These are phyloP conservation scores for Anorthoa munda DNA, from an alignment of 2,888 invertebrate species.

Conservation along the genomic window DNA sequence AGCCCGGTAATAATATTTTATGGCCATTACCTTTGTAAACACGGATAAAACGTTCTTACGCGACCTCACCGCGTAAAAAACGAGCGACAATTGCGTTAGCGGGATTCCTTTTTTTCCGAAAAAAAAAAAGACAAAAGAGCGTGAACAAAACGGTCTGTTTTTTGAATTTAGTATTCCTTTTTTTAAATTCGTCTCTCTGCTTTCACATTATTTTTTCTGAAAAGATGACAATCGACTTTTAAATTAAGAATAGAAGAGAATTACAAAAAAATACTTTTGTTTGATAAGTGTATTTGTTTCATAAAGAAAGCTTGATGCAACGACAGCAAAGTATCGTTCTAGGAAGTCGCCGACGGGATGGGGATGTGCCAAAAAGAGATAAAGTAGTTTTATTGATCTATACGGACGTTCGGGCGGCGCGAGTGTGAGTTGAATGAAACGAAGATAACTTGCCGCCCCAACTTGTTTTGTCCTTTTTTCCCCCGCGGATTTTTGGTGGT, in stretches of 20 bases:
- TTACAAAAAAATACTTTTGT: slow-evolving; percentile 57
- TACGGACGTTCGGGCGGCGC: slow-evolving; percentile 90
- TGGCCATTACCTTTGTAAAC: slow-evolving; percentile 89
- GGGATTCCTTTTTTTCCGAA: slow-evolving; percentile 71
- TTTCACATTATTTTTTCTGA: slow-evolving; percentile 53
- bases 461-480: slow-evolving; percentile 81
- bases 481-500: slow-evolving; percentile 74
- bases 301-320: slow-evolving; percentile 83
- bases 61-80: slow-evolving; percentile 80
- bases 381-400: slow-evolving; percentile 92
- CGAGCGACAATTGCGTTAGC: slow-evolving; percentile 84
- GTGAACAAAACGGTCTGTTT: slow-evolving; percentile 67
- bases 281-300: slow-evolving; percentile 64
- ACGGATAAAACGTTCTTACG: slow-evolving; percentile 84
- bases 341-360: slow-evolving; percentile 89
- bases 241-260: no score
- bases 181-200: slow-evolving; percentile 73
- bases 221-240: slow-evolving; percentile 40
- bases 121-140: slow-evolving; percentile 76
- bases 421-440: slow-evolving; percentile 91
- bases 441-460: slow-evolving; percentile 91
- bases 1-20: slow-evolving; percentile 89
- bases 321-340: slow-evolving; percentile 83
- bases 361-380: slow-evolving; percentile 92
- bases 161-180: slow-evolving; percentile 71